Conservation (phyloP, 2,888 invertebrate genomes). For the Eilema sororculum region DNA sequence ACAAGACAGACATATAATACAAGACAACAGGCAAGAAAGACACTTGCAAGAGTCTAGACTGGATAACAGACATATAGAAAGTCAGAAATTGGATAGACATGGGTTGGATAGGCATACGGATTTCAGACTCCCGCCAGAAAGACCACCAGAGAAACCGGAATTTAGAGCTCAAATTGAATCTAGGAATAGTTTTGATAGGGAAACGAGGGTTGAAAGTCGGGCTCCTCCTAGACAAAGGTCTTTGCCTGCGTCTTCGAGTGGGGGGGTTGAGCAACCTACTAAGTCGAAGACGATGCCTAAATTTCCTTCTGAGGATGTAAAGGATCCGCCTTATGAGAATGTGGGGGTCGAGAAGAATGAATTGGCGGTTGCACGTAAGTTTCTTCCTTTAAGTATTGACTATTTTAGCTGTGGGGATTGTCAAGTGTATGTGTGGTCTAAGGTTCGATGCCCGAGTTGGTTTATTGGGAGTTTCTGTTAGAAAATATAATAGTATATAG, state of each 20-base stretch:
- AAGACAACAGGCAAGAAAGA: constrained; percentile 38
- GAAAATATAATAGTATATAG: too few species aligned
- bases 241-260: constrained; percentile 73
- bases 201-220: constrained; percentile 64
- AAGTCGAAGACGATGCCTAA: constrained; percentile 88
- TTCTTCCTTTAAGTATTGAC: constrained; percentile 13
- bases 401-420: too few species aligned
- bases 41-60: constrained; percentile 24
- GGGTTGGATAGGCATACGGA: constrained; percentile 59
- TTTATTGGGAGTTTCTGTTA: too few species aligned
- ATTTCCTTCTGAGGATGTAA: constrained; percentile 80
- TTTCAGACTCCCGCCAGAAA: constrained; percentile 60
- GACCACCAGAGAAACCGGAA: constrained; percentile 66
- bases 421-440: too few species aligned
- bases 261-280: constrained; percentile 76
- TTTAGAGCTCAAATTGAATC: constrained; percentile 42
- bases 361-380: constrained; percentile 77
- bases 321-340: constrained; percentile 81
- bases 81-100: constrained; percentile 30
- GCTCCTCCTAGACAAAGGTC: constrained; percentile 80
- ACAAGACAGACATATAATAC: constrained; percentile 19
- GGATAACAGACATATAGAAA: constrained; percentile 44
- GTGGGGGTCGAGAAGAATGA: constrained; percentile 76
- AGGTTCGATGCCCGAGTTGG: too few species aligned
- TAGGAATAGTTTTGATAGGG: constrained; percentile 56